These are phyloP conservation scores for Choloepus didactylus DNA, from an alignment of 2,797 vertebrate genomes.

Conservation along the genomic window DNA sequence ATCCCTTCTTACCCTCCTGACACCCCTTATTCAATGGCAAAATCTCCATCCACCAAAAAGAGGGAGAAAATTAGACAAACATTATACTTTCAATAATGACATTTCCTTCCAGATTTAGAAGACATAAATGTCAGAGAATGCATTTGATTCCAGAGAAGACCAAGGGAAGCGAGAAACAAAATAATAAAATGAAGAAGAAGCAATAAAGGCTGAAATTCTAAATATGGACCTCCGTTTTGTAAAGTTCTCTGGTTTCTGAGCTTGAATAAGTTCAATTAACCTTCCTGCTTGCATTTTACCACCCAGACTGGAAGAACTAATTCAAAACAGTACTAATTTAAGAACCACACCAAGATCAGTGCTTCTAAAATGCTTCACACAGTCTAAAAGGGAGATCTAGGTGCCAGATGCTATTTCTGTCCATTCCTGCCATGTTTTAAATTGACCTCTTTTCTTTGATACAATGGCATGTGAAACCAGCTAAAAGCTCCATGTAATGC, in stretches of 20 bases:
- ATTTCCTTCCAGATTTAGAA: not conserved
- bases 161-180: not conserved
- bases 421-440: constrained; percentile 16
- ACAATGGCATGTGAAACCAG: constrained; percentile 60
- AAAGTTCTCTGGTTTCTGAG: constrained; percentile 57
- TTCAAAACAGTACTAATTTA: constrained; percentile 72
- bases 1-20: not conserved
- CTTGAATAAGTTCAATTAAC: constrained; percentile 69
- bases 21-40: not conserved
- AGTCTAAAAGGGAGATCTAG: not conserved
- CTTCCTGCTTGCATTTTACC: constrained; percentile 66
- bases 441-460: constrained; percentile 63
- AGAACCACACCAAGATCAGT: constrained; percentile 59
- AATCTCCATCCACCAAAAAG: not conserved
- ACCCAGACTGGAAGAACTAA: constrained; percentile 68
- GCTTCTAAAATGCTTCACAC: constrained; percentile 66
- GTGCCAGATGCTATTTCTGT: constrained; percentile 34
- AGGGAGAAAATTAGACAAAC: not conserved
- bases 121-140: not conserved
- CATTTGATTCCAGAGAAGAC: not conserved
- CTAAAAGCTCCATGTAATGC: constrained; percentile 21
- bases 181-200: not conserved
- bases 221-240: not conserved
- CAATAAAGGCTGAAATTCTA: not conserved
- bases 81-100: not conserved